These are phyloP conservation scores for Gymnopithys bicolor DNA, from an alignment of 2,797 vertebrate species.

Conservation along the genomic window DNA sequence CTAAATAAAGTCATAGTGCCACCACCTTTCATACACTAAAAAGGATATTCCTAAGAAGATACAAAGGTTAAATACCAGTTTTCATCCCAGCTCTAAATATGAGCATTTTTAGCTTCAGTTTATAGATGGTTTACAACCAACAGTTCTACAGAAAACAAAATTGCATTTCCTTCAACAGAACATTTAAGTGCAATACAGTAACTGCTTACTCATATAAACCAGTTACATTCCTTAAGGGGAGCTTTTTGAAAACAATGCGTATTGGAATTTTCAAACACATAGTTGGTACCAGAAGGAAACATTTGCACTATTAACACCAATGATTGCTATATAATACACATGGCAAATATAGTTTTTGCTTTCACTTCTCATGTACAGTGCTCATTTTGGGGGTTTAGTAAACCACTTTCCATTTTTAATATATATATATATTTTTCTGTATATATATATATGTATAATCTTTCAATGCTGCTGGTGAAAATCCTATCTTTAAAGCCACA, in stretches of 20 bases:
- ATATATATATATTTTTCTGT: slow-evolving; percentile 66
- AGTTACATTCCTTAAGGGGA: slow-evolving; percentile 80
- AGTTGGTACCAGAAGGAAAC: slow-evolving; percentile 81
- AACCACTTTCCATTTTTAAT: slow-evolving; percentile 74
- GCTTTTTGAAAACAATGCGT: slow-evolving; percentile 81
- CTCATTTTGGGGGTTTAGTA: slow-evolving; percentile 72
- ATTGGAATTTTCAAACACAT: slow-evolving; percentile 78
- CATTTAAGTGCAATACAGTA: slow-evolving; percentile 82
- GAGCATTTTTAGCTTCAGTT: slow-evolving; percentile 73
- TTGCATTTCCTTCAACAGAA: slow-evolving; percentile 78
- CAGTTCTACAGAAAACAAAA: slow-evolving; percentile 80
- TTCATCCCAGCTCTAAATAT: slow-evolving; percentile 78
- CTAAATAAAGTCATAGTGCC: slow-evolving; percentile 64
- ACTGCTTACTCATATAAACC: slow-evolving; percentile 79
- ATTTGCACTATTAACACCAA: slow-evolving; percentile 81
- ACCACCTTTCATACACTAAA: slow-evolving; percentile 67
- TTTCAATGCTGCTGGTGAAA: slow-evolving; percentile 77
- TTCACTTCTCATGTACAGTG: slow-evolving; percentile 75
- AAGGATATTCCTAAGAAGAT: slow-evolving; percentile 74
- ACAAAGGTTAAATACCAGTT: slow-evolving; percentile 79
- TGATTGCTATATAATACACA: slow-evolving; percentile 81
- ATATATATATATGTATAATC: slow-evolving; percentile 73
- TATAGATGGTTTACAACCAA: slow-evolving; percentile 79
- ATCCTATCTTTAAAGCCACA: slow-evolving; percentile 76
- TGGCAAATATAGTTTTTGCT: slow-evolving; percentile 77